phyloP scores from a whole-genome alignment of 2,113 vertebrate genomes.

The Callorhinus ursinus region DNA sequence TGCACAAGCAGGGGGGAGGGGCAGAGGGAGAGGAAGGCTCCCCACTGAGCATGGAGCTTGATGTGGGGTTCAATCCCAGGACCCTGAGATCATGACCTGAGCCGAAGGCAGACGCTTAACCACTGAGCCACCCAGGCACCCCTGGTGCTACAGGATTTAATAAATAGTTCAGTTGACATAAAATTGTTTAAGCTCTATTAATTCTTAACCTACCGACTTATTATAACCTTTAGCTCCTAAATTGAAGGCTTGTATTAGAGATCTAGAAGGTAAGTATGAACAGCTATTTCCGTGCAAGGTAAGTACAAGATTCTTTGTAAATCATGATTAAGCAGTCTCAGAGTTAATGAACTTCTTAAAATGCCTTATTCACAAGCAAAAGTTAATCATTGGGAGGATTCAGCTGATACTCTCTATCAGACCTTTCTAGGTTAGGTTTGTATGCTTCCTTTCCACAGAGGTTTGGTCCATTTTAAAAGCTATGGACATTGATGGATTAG shows the following conservation, averaged over 20 bases:
- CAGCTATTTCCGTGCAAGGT: neutral
- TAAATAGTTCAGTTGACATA: conserved; percentile 4
- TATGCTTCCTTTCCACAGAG: neutral
- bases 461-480: neutral
- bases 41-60: too few species aligned
- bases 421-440: neutral
- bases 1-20: too few species aligned
- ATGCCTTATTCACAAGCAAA: neutral
- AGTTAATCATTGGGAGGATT: neutral
- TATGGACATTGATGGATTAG: conserved; percentile 13
- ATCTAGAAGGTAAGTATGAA: neutral
- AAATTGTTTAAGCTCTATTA: conserved; percentile 21
- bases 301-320: neutral
- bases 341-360: conserved; percentile 41
- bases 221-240: neutral
- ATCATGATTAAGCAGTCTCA: neutral
- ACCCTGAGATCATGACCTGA: too few species aligned
- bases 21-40: too few species aligned
- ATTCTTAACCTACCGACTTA: neutral
- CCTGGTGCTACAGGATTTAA: neutral
- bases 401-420: neutral
- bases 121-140: too few species aligned
- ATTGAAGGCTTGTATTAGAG: neutral
- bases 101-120: too few species aligned
- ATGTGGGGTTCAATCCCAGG: too few species aligned